Conservation (phyloP, 2,113 vertebrate species). For the Enhydra lutris region DNA sequence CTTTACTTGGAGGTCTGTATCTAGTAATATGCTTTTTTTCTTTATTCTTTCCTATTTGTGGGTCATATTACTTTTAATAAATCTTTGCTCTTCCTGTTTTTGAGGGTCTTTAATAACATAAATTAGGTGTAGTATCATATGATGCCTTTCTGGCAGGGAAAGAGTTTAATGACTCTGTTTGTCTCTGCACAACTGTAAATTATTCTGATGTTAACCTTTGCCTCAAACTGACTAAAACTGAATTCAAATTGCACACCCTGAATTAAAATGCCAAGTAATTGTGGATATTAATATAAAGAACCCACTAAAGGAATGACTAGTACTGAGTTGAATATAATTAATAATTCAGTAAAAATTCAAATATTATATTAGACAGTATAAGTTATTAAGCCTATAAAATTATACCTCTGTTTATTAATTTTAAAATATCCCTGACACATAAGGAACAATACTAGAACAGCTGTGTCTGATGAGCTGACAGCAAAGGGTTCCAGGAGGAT, state of each 20-base stretch:
- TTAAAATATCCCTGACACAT: background rate
- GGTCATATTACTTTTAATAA: background rate
- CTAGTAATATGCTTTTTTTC: background rate
- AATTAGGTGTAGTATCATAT: background rate
- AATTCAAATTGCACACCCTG: constrained; percentile 1
- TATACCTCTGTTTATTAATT: background rate
- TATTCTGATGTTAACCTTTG: background rate
- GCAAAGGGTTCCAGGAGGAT: background rate
- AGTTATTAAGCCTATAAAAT: background rate
- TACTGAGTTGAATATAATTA: background rate
- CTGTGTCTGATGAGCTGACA: background rate
- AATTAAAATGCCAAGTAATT: background rate
- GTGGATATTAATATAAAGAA: background rate
- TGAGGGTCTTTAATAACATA: background rate
- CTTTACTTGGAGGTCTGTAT: background rate
- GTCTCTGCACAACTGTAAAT: background rate
- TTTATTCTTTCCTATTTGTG: background rate
- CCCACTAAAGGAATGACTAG: background rate
- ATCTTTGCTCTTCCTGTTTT: background rate
- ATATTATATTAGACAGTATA: background rate
- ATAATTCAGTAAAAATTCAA: background rate
- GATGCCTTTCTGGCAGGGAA: background rate
- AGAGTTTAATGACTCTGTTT: constrained; percentile 8
- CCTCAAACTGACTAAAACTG: background rate
- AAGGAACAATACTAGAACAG: background rate